Percentiles rank a stretch among this genome's conserved stretches.
Conservation (phyloP, 1,140 invertebrate species). For the Melipona quadrifasciata region DNA sequence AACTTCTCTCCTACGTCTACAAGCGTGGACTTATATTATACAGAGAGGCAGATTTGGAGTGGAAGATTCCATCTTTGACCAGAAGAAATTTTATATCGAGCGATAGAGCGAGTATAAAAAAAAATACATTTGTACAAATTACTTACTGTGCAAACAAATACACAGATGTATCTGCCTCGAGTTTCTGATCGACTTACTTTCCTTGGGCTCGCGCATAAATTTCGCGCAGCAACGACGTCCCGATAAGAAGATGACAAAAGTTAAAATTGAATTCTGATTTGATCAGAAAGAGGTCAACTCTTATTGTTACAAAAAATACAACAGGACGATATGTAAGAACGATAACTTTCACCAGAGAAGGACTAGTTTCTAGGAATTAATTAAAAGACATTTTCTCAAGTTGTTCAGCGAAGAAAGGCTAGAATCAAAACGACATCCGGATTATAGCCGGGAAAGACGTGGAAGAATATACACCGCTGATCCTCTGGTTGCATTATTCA, state of each 20-base stretch:
- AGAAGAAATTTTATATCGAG: not conserved
- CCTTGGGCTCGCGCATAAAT: conserved; percentile 5
- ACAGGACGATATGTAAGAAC: too few species aligned
- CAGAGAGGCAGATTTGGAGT: not conserved
- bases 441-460: not conserved
- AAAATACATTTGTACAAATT: not conserved
- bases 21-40: not conserved
- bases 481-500: conserved; percentile 22
- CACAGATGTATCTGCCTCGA: not conserved
- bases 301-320: too few species aligned
- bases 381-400: not conserved
- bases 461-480: not conserved
- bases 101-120: not conserved
- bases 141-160: not conserved
- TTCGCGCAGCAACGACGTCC: not conserved
- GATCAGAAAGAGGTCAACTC: not conserved
- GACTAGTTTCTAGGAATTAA: not conserved
- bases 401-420: not conserved
- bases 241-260: conserved; percentile 5
- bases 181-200: conserved; percentile 27
- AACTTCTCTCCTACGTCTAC: not conserved
- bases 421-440: not conserved
- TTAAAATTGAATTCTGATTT: not conserved
- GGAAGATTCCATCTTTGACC: not conserved
- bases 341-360: not conserved